Percentiles rank a stretch among this genome's conserved stretches.
These are phyloP conservation scores for Temnothorax longispinosus DNA, from an alignment of 1,140 invertebrate genomes.

Conservation along the genomic window DNA sequence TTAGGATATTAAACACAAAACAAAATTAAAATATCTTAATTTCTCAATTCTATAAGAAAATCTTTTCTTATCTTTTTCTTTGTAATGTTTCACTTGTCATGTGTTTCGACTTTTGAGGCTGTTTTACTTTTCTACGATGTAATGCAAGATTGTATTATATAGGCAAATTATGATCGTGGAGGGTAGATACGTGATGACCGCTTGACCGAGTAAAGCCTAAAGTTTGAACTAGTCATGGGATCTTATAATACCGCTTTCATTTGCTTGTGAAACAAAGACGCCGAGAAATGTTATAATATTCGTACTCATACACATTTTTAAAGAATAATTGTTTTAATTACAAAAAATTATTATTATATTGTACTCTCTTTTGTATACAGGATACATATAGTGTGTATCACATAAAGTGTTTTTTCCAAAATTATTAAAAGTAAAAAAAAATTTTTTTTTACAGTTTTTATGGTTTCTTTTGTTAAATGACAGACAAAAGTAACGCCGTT, in stretches of 20 bases:
- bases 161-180: conserved; percentile 53
- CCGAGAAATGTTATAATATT: neutral
- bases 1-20: neutral
- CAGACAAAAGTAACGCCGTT: no score
- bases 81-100: neutral
- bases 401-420: no score
- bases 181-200: conserved; percentile 75
- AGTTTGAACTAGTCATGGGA: conserved; percentile 71
- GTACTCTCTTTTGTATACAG: neutral
- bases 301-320: neutral
- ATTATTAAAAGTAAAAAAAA: no score
- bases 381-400: neutral
- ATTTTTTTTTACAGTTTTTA: no score
- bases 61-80: neutral
- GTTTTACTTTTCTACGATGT: neutral
- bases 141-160: neutral
- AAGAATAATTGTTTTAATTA: neutral
- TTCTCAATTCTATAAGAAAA: neutral
- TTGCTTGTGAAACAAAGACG: neutral
- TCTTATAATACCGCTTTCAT: neutral
- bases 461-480: no score
- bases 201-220: conserved; percentile 74
- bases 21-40: neutral
- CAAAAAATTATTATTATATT: no score
- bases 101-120: neutral